Base-by-base conservation (phyloP, 2,888 invertebrate genomes). In the Adelognathus sp. region DNA sequence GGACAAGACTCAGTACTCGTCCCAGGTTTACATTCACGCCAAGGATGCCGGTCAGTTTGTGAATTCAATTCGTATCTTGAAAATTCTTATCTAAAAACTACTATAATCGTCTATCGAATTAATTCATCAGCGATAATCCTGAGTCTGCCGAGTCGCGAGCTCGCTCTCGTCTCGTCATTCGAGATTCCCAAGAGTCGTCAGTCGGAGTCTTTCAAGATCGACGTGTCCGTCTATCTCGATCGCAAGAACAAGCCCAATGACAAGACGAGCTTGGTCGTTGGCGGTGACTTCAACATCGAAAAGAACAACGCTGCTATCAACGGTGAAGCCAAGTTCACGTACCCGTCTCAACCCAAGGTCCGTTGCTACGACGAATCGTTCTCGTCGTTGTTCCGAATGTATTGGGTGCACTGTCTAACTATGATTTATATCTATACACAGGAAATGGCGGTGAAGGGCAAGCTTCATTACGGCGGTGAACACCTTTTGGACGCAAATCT, bases 1-100 rank as follows among this genome's bases (percentile, higher is more conserved):
- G 80, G 95, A 94, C 31, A 95, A 95, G 82, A 93, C 93, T 80
- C 96, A 96, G 83, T 96, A 96, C 89, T 95, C 95, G 82, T 93
- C 96, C 69, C 94, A 94, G 71, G 90, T 94, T 0, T 95, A 95
- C 89, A 89, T 94, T 71, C 94, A 95, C 63, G 94, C 95, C 0
- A 93, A 93, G 9, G 92, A 93, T 82, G 94, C 95, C 84, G 94
- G 95, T 93, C 83, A 91, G 14, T 70, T 21, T 76, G 72, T 60
- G 86, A 92, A 14, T 2, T 4, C n/a, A 31, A 31, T 58, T n/a
- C 24, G 3, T 18, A 1, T 27, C 27, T 52, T 16, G 27, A 18
- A 6, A 18, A 9, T 31, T 6, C 9, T n/a, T n/a, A n/a, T n/a
- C n/a, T n/a, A 52, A n/a, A 16, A 14, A n/a, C 18, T 9, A 36